A percentile compares a stretch with the other conserved stretches of the same genome.
Evolutionary conservation across 2,888 invertebrate species (phyloP).

Genomic region (Drosophila villosipedis): DNA sequence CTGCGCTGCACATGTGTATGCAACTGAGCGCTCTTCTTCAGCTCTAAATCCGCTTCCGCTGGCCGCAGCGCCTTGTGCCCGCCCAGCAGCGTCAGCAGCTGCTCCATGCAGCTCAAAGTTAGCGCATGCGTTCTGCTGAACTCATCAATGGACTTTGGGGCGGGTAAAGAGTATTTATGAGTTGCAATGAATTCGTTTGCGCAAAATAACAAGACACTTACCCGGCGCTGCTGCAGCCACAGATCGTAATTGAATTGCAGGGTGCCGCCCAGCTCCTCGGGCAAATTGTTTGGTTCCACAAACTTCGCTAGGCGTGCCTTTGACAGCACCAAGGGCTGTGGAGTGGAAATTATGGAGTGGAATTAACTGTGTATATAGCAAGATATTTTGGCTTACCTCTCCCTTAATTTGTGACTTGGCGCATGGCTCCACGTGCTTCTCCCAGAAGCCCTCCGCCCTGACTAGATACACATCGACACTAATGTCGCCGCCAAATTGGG

Average conservation of each 20-base stretch:
- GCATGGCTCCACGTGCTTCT: slow-evolving; percentile 91
- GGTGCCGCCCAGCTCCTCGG: slow-evolving; percentile 90
- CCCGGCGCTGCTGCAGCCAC: slow-evolving; percentile 92
- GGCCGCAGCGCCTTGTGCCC: slow-evolving; percentile 86
- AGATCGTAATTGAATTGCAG: slow-evolving; percentile 90
- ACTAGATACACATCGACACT: slow-evolving; percentile 88
- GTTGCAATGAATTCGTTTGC: background rate
- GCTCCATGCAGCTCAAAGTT: slow-evolving; percentile 88
- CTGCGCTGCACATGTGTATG: slow-evolving; percentile 86
- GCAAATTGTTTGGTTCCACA: slow-evolving; percentile 90
- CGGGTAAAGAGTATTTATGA: background rate
- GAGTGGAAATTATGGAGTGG: background rate
- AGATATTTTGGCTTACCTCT: slow-evolving; percentile 83
- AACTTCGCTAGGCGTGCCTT: slow-evolving; percentile 89
- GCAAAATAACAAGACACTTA: slow-evolving; percentile 83
- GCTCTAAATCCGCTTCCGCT: slow-evolving; percentile 87
- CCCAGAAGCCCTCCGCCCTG: slow-evolving; percentile 91
- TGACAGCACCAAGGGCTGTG: slow-evolving; percentile 90
- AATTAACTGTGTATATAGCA: slow-evolving; percentile 6
- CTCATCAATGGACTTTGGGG: slow-evolving; percentile 88
- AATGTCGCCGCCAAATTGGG: slow-evolving; percentile 86
- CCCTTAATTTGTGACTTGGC: slow-evolving; percentile 88
- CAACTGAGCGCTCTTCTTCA: slow-evolving; percentile 86
- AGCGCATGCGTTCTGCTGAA: slow-evolving; percentile 88
- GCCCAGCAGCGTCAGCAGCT: slow-evolving; percentile 87